phyloP scores from a whole-genome alignment of 2,113 vertebrate species.

The Erythrolamprus reginae region DNA sequence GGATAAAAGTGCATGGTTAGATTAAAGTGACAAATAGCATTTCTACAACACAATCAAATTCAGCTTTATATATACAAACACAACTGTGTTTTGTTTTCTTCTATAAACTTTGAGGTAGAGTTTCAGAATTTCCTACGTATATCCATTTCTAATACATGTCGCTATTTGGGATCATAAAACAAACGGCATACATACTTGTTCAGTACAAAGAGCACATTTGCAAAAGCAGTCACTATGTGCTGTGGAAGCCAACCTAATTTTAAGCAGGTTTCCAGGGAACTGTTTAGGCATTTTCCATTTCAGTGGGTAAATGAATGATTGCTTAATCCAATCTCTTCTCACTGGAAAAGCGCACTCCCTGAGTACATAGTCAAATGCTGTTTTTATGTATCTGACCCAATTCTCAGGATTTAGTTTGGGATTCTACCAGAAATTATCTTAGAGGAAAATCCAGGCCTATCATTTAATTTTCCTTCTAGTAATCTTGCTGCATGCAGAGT shows the following conservation, averaged over 20 bases:
- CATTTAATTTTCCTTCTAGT: background rate
- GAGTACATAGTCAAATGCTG: background rate
- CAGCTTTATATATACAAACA: background rate
- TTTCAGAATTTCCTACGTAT: background rate
- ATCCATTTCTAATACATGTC: background rate
- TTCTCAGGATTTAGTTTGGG: background rate
- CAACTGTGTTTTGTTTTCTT: background rate
- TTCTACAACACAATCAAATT: background rate
- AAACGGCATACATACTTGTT: background rate
- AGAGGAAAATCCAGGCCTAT: background rate
- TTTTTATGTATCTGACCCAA: background rate
- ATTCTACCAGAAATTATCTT: background rate
- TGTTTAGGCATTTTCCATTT: background rate
- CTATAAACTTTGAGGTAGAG: background rate
- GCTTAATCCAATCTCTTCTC: background rate
- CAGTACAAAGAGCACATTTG: background rate
- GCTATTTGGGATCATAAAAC: background rate
- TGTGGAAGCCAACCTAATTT: accelerated
- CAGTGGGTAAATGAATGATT: background rate
- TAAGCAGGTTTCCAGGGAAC: accelerated
- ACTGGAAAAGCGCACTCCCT: background rate
- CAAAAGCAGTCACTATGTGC: background rate
- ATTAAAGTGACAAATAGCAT: background rate
- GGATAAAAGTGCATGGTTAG: background rate
- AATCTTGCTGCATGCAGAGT: background rate